phyloP scores from a whole-genome alignment of 1,140 invertebrate species.

The Drosophila sproati region DNA sequence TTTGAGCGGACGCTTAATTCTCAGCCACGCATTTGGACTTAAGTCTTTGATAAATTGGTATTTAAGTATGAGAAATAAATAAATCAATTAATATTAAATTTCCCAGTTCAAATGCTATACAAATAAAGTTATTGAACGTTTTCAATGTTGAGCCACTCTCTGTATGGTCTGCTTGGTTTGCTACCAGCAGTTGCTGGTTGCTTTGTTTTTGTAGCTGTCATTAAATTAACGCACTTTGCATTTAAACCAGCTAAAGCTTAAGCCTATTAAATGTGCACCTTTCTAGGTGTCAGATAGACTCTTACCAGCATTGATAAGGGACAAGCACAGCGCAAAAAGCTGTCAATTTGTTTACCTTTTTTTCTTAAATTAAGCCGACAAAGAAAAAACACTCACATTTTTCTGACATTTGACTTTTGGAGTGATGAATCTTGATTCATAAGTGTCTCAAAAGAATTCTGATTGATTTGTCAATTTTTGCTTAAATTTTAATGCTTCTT shows the following conservation, averaged over 20 bases:
- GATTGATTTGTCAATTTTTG: conserved; percentile 1
- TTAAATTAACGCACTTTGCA: conserved; percentile 71
- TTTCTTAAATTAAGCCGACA: conserved; percentile 9
- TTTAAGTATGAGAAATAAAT: background rate
- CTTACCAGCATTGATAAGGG: background rate
- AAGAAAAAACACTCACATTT: background rate
- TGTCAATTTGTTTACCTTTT: conserved; percentile 8
- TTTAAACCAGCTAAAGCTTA: conserved; percentile 64
- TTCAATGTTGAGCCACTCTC: background rate
- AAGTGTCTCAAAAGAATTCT: conserved; percentile 12
- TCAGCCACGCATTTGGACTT: too few relatives aligned
- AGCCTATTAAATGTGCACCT: conserved; percentile 59
- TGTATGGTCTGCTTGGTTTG: background rate
- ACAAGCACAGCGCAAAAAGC: background rate
- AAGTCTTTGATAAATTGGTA: too few relatives aligned
- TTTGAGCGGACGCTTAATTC: too few relatives aligned
- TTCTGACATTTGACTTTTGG: background rate
- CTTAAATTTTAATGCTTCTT: conserved; percentile 1
- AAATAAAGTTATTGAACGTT: background rate
- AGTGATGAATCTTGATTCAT: conserved; percentile 25
- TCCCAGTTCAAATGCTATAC: too few relatives aligned
- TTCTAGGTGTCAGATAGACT: conserved; percentile 16
- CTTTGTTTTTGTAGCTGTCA: conserved; percentile 52
- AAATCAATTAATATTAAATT: background rate
- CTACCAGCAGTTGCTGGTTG: conserved; percentile 3